These are phyloP conservation scores for Pantala flavescens DNA, from an alignment of 1,140 invertebrate genomes.

Conservation along the genomic window DNA sequence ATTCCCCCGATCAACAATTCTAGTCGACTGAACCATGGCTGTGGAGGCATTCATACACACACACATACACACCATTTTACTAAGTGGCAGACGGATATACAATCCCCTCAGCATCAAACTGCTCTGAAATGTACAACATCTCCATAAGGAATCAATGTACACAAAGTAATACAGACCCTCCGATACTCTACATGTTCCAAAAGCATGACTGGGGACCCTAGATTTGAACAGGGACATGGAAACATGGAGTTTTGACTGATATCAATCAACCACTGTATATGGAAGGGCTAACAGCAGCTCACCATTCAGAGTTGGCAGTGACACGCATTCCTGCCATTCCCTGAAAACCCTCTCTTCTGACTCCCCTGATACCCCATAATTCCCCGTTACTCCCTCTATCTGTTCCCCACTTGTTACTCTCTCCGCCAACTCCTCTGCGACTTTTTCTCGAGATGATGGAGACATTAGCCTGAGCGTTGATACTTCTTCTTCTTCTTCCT, in stretches of 20 bases:
- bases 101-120: neutral
- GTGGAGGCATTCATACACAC: neutral
- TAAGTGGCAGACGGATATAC: neutral
- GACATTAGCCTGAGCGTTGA: constrained; percentile 27
- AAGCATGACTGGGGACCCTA: neutral
- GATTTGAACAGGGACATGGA: neutral
- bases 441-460: constrained; percentile 23
- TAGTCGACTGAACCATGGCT: neutral
- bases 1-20: neutral
- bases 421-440: constrained; percentile 30
- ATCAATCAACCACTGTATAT: constrained; percentile 80
- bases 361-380: constrained; percentile 21
- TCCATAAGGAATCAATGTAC: too few relatives aligned
- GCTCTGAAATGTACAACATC: too few relatives aligned
- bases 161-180: too few relatives aligned
- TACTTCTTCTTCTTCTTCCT: constrained; percentile 30
- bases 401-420: constrained; percentile 31
- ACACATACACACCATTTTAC: neutral
- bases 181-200: neutral
- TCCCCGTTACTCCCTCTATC: constrained; percentile 30
- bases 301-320: constrained; percentile 53
- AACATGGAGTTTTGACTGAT: neutral
- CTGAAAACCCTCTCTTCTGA: constrained; percentile 46
- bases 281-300: constrained; percentile 76
- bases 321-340: constrained; percentile 72